Evolutionary conservation across 2,113 vertebrate genomes (phyloP), one percentile per base, ranked within the genome.

Genomic region (Apodemus speciosus): DNA sequence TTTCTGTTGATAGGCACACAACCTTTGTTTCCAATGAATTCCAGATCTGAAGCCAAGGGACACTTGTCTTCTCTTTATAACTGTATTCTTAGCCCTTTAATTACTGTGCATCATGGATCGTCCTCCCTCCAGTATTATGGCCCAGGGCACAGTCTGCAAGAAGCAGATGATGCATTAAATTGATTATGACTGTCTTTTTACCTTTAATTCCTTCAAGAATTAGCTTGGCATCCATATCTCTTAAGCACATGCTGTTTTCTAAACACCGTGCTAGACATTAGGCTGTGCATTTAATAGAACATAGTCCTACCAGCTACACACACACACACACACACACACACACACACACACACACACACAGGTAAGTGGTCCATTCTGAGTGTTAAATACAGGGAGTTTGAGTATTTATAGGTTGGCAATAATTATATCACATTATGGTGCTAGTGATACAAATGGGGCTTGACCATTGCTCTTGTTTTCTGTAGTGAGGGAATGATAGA

Each of bases 21-120:
- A 46, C 11, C 23, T 46, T 77, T 68, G 60, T 91, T 92, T 84
- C 88, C 72, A 51, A 40, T 85, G 72, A 88, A 85, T 90, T 69
- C 49, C 23, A 93, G 58, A 66, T 77, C 40, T 9, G 16, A 94
- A 92, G 62, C 30, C 21, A 87, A 85, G 58, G 23, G 7, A 18
- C 30, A 56, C 5, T 18, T 76, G 64, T 49, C 92, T 88, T 72
- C 6, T 87, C 51, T 35, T 56, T 1, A 35, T 69, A 43, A 73
- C 25, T 66, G 2, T 23, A 25, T 69, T 84, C 53, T 6, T 51
- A 83, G 25, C 1, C 15, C 62, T 30, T n/a, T 30, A 75, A 30
- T 23, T 56, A 72, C 53, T 89, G 89, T 53, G 64, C 9, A 35
- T n/a, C n/a, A 32, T 66, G 60, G 14, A 51, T n/a, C 62, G 32